Conservation (phyloP, 1,140 invertebrate genomes). For the Zophobas atratus region DNA sequence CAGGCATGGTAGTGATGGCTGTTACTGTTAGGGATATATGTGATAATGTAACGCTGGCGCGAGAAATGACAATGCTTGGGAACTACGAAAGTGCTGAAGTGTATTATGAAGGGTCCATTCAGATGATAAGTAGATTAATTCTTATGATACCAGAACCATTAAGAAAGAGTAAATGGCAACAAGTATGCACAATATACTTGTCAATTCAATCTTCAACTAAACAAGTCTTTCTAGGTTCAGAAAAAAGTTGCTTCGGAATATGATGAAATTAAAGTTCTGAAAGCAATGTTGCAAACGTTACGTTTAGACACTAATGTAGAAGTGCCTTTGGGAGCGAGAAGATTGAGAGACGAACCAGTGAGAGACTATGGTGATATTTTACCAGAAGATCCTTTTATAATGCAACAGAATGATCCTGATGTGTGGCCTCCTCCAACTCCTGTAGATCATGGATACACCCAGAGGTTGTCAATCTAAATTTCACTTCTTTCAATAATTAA, state of each 20-base stretch:
- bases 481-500: conserved; percentile 21
- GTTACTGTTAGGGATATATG: conserved; percentile 90
- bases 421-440: conserved; percentile 93
- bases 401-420: conserved; percentile 85
- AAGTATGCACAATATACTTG: conserved; percentile 57
- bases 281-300: conserved; percentile 73
- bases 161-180: conserved; percentile 91
- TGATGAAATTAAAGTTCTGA: conserved; percentile 90
- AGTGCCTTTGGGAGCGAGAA: conserved; percentile 62
- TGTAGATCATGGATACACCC: conserved; percentile 79
- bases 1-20: conserved; percentile 74
- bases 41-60: conserved; percentile 92
- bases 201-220: no score
- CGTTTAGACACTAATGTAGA: conserved; percentile 62
- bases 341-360: conserved; percentile 60
- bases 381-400: conserved; percentile 77
- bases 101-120: conserved; percentile 95
- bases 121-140: conserved; percentile 90
- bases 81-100: conserved; percentile 96
- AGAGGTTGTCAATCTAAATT: conserved; percentile 44
- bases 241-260: conserved; percentile 92
- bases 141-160: conserved; percentile 85
- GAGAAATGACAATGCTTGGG: conserved; percentile 94
- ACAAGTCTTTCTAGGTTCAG: conserved; percentile 78
- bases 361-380: conserved; percentile 54